A percentile compares a stretch with the other conserved stretches of the same genome.
Evolutionary conservation across 2,113 vertebrate genomes (phyloP).

Genomic region (Neopipo cinnamomea): DNA sequence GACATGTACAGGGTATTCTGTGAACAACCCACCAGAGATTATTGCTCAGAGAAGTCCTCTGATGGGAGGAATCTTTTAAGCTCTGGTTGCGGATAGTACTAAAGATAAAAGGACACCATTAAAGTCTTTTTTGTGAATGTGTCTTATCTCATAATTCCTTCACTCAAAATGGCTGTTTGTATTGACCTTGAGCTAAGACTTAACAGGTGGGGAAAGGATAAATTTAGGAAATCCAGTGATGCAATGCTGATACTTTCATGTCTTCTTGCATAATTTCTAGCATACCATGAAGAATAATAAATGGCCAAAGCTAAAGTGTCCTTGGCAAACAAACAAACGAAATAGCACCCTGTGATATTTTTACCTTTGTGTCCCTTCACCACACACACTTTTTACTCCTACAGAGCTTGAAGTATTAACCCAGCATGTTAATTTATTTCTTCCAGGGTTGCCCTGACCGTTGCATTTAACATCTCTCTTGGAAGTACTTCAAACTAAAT

Average conservation of each 20-base stretch:
- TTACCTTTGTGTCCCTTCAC: constrained; percentile 9
- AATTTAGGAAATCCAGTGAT: background rate
- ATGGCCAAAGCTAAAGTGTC: background rate
- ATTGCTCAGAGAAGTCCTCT: background rate
- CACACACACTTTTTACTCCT: background rate
- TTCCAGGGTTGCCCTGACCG: constrained; percentile 27
- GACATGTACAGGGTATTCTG: background rate
- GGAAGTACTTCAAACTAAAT: constrained; percentile 47
- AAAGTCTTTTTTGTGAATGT: background rate
- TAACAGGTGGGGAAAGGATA: background rate
- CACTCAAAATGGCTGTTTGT: background rate
- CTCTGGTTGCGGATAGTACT: background rate
- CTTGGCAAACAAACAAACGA: constrained; percentile 38
- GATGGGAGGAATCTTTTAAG: background rate
- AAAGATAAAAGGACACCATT: background rate
- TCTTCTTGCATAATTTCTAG: background rate
- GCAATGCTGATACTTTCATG: background rate
- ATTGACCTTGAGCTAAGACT: background rate
- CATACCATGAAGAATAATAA: background rate
- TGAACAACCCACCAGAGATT: background rate
- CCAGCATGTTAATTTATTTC: constrained; percentile 39
- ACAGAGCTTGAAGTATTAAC: constrained; percentile 43
- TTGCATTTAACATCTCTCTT: constrained; percentile 35
- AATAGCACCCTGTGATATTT: constrained; percentile 8
- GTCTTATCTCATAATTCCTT: background rate